Base-by-base conservation (phyloP, 2,888 invertebrate species). In the Seira sanloemensis region DNA sequence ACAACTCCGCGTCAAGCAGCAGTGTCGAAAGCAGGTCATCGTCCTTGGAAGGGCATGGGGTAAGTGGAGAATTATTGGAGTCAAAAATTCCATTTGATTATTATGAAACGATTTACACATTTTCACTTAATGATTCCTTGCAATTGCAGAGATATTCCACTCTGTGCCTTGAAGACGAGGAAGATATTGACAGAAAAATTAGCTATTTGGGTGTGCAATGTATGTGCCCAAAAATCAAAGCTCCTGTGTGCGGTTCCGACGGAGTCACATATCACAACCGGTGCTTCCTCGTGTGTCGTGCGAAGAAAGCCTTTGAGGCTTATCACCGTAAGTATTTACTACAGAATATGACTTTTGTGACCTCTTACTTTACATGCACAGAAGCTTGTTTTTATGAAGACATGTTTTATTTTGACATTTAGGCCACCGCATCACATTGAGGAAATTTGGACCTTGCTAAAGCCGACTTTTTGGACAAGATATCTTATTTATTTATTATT, bases 241-340 rank as follows among this genome's bases (percentile, higher is more conserved):
- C 86, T 5, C 86, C 86, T 1, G 86, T 86, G 1, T 86, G 86
- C 67, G 86, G 80, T 0, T 86, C 86, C 0, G 86, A 86, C 21
- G 67, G 85, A 71, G 77, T 82, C 0, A 86, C 86, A 1, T 86
- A 86, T 46, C 80, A 76, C 26, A 86, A 86, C 46, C 75, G 86
- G 0, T 86, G 86, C 18, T 84, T 82, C 46, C 26, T 86, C 19
- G 79, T 78, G 7, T 86, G 86, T 68, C 66, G 82, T 23, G 81
- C 82, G 1, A 62, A 79, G 54, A 73, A 83, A 23, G 78, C 83
- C 4, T n/a, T 25, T 4, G 16, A 24, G 19, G 66, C 66, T 46
- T 86, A 83, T 78, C 81, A 86, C 23, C 21, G 86, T 86, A 83
- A 85, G 86, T 62, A 23, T 37, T 19, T n/a, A 72, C 50, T 72